Evolutionary conservation across 2,888 invertebrate genomes (phyloP), one percentile per base, ranked within the genome.

Genomic region (Acronicta alni): DNA sequence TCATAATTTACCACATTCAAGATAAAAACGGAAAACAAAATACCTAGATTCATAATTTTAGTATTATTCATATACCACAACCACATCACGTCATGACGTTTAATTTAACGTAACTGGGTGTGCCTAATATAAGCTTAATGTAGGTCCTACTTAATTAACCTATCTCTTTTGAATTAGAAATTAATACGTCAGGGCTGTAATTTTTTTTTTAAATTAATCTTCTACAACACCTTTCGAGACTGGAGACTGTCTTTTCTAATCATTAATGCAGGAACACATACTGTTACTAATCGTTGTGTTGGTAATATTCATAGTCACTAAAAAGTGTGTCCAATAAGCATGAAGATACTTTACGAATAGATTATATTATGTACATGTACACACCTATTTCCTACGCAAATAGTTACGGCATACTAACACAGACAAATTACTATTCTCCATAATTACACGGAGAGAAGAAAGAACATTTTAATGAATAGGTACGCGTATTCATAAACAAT

Each of bases 401-500:
- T 18, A 39, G 17, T 23, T 42, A 37, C 32, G 32, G 49, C 38
- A 49, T 52, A 45, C 10, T 30, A 15, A 17, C 17, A 16, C 23
- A 48, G 7, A 3, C 1, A 26, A 17, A 18, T 6, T n/a, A n/a
- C 15, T 32, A 37, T 47, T 68, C 26, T 7, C 46, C 18, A 17
- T 14, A 30, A 37, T 39, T 35, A 41, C 26, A 43, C 14, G 39
- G n/a, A 46, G 43, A 48, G 44, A 44, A 23, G 14, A 37, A 37
- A 7, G 32, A 41, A 18, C 39, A 46, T 42, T 54, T 51, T 43
- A 30, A 30, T 30, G 23, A 20, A 30, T 9, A 49, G n/a, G 23
- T n/a, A 12, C 15, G 42, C 32, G 15, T 39, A 51, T 72, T 62
- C 56, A 67, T 67, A 53, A 60, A 71, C 70, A 71, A 71, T 71